These are phyloP conservation scores for Sebastes steindachneri DNA, from an alignment of 2,797 vertebrate species.

Conservation along the genomic window DNA sequence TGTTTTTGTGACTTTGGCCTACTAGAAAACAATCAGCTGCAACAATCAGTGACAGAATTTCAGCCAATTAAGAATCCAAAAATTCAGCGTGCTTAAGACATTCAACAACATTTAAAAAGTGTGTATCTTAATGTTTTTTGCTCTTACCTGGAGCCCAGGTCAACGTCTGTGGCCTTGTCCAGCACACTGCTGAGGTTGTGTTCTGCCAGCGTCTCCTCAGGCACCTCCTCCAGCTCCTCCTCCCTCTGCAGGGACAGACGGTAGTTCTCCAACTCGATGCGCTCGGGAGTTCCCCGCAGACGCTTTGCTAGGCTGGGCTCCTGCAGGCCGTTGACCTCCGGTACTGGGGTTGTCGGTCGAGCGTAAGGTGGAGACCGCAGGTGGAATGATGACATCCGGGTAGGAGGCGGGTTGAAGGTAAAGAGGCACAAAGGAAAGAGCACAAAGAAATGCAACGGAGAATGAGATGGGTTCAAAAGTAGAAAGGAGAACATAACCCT, in stretches of 20 bases:
- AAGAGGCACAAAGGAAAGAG: no score
- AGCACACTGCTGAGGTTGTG: constrained; percentile 97
- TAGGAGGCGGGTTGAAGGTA: constrained; percentile 27
- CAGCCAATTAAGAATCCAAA: not conserved
- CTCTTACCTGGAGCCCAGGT: constrained; percentile 91
- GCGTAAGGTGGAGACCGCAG: not conserved
- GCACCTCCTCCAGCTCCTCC: constrained; percentile 92
- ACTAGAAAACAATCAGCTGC: no score
- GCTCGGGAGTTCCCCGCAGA: constrained; percentile 92
- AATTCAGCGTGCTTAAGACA: not conserved
- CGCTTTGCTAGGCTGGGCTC: constrained; percentile 92
- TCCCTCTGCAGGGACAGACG: constrained; percentile 90
- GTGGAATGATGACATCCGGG: constrained; percentile 40
- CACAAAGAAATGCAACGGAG: constrained; percentile 55
- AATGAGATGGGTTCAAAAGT: constrained; percentile 50
- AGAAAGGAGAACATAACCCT: not conserved
- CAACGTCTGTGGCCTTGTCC: constrained; percentile 89
- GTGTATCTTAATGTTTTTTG: fast-evolving
- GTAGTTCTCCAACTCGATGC: constrained; percentile 98
- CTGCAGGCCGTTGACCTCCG: constrained; percentile 89
- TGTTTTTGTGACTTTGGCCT: no score
- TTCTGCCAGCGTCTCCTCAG: constrained; percentile 95
- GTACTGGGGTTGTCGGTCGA: constrained; percentile 67
- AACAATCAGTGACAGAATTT: no score
- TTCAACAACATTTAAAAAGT: not conserved